Evolutionary conservation across 1,140 invertebrate genomes (phyloP).

Genomic region (Venustaconcha ellipsiformis): DNA sequence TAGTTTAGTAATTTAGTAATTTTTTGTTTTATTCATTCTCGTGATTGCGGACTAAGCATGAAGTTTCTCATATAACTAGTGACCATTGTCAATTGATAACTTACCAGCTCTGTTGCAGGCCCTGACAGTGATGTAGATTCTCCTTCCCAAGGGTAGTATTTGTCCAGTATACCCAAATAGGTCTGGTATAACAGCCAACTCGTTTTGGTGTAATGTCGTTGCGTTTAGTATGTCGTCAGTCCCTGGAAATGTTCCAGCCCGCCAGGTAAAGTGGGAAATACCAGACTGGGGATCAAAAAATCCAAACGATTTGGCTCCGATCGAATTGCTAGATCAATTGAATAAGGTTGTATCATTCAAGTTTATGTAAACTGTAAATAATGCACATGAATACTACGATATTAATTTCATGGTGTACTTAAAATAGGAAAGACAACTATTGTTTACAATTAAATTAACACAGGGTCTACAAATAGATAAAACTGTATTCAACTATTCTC

Average conservation of each 20-base stretch:
- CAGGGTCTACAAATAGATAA: no score
- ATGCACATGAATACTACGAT: no score
- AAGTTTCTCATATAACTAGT: no score
- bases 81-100: not conserved
- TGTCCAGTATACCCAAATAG: not conserved
- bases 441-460: no score
- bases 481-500: no score
- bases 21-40: no score
- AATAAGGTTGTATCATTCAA: not conserved
- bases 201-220: conserved; percentile 10
- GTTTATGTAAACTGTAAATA: no score
- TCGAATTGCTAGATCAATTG: conserved; percentile 25
- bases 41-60: no score
- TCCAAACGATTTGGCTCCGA: conserved; percentile 37
- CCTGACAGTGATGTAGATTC: conserved; percentile 36
- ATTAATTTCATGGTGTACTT: no score
- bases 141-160: conserved; percentile 12
- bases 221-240: conserved; percentile 22
- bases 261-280: conserved; percentile 33
- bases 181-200: conserved; percentile 17
- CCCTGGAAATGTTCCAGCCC: conserved; percentile 34
- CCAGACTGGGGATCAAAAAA: conserved; percentile 38
- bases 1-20: no score
- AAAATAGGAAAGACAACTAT: no score
- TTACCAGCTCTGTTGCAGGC: conserved; percentile 41